Evolutionary conservation across 2,888 invertebrate genomes (phyloP).

Genomic region (Hemaris fuciformis): DNA sequence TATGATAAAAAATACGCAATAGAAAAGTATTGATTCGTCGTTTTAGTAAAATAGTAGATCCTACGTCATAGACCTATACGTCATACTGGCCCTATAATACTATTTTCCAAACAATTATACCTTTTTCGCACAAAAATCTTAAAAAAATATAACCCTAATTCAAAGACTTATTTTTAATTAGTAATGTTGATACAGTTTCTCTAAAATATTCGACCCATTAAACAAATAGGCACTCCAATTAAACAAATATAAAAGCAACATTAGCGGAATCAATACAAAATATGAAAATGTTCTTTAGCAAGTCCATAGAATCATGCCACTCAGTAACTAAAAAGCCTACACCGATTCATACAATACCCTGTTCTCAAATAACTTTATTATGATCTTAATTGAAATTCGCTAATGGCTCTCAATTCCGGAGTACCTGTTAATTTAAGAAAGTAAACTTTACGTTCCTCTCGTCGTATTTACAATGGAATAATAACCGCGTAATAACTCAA

Average conservation of each 20-base stretch:
- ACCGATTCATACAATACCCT: neutral
- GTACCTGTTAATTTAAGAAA: constrained; percentile 35
- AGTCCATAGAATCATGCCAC: neutral
- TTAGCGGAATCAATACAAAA: neutral
- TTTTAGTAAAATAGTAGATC: no score
- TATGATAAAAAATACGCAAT: no score
- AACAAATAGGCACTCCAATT: neutral
- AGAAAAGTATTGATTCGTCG: no score
- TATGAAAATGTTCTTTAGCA: neutral
- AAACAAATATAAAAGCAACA: neutral
- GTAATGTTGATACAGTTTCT: no score
- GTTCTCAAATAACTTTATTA: constrained; percentile 9
- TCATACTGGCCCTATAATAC: no score
- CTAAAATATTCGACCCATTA: neutral
- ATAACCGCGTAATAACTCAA: constrained; percentile 30
- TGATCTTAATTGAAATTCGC: constrained; percentile 25
- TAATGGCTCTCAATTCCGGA: constrained; percentile 30
- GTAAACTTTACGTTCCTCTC: constrained; percentile 24
- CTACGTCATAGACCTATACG: no score
- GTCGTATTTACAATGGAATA: constrained; percentile 29
- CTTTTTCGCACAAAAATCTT: no score
- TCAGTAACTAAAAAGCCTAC: neutral
- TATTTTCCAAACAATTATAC: no score
- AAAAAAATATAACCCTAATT: no score
- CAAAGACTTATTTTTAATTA: no score